These are phyloP conservation scores for Suricata suricatta DNA, from an alignment of 2,113 vertebrate species.

Conservation along the genomic window DNA sequence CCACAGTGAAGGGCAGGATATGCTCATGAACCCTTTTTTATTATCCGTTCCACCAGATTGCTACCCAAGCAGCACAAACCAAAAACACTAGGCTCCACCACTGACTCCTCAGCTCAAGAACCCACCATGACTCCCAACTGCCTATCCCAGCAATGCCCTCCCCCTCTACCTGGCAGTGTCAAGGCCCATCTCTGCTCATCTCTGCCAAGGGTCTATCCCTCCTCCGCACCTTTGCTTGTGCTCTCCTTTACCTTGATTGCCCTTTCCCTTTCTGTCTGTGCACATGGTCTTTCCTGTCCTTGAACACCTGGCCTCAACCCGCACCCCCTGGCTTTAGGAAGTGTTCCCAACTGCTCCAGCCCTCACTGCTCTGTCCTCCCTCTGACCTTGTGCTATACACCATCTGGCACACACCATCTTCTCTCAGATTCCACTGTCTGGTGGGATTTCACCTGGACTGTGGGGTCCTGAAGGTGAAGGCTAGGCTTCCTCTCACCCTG, in stretches of 20 bases:
- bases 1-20: neutral
- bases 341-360: neutral
- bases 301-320: neutral
- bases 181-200: neutral
- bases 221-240: neutral
- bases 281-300: neutral
- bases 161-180: neutral
- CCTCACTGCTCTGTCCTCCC: neutral
- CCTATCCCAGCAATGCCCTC: neutral
- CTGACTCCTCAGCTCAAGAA: conserved; percentile 1
- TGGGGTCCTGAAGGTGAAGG: neutral
- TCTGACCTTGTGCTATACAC: neutral
- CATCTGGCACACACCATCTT: neutral
- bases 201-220: neutral
- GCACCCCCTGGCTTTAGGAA: neutral
- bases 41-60: neutral
- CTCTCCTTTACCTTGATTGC: neutral
- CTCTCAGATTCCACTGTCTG: neutral
- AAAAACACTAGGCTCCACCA: neutral
- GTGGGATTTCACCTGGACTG: neutral
- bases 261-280: neutral
- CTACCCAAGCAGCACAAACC: neutral
- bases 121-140: neutral
- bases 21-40: neutral
- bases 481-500: neutral